Evolutionary conservation across 1,140 invertebrate species (phyloP).

Genomic region (Aphis craccivora): DNA sequence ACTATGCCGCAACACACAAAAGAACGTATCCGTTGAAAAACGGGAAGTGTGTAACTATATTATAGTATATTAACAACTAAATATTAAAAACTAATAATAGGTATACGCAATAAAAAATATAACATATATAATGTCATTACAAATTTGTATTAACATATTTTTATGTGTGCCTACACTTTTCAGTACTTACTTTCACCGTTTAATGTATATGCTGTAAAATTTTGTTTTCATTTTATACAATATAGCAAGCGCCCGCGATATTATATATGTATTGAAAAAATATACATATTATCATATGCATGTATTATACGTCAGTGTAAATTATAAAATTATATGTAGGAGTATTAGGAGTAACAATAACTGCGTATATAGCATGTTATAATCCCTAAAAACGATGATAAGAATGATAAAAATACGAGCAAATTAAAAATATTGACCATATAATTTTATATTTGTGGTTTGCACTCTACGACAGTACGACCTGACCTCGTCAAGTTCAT

Average conservation of each 20-base stretch:
- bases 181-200: not conserved
- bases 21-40: not conserved
- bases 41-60: not conserved
- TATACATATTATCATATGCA: not conserved
- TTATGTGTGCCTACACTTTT: not conserved
- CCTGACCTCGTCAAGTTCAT: constrained; percentile 37
- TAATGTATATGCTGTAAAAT: too few relatives aligned
- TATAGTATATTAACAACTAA: not conserved
- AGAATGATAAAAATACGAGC: not conserved
- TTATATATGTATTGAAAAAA: not conserved
- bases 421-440: not conserved
- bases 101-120: not conserved
- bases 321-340: not conserved
- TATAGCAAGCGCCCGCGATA: not conserved
- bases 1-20: not conserved
- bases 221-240: not conserved
- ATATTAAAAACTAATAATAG: not conserved
- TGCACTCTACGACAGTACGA: not conserved
- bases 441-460: not conserved
- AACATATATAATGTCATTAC: not conserved
- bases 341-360: not conserved
- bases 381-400: not conserved
- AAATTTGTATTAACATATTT: not conserved
- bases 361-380: not conserved
- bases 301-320: not conserved